These are phyloP conservation scores for Balanococcus diminutus DNA, from an alignment of 2,888 invertebrate species.

Conservation along the genomic window DNA sequence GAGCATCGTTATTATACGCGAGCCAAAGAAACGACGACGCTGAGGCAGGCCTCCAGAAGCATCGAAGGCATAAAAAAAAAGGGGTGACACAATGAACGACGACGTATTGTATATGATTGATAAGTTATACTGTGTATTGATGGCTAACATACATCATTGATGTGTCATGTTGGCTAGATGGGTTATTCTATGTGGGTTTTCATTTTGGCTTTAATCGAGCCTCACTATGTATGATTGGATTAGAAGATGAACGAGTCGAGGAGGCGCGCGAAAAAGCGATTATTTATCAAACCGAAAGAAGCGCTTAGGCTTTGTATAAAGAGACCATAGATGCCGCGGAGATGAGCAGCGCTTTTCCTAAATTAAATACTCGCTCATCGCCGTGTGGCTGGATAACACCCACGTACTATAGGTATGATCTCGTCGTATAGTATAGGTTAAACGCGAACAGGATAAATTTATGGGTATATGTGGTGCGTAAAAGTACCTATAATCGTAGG, in stretches of 20 bases:
- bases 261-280: not conserved
- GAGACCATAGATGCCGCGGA: not conserved
- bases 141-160: constrained; percentile 54
- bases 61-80: not conserved
- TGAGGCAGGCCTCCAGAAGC: not conserved
- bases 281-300: not conserved
- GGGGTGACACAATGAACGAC: constrained; percentile 47
- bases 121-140: constrained; percentile 50
- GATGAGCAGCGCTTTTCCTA: constrained; percentile 13
- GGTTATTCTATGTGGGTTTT: constrained; percentile 20
- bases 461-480: constrained; percentile 30
- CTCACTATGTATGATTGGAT: constrained; percentile 26
- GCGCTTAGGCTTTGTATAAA: not conserved
- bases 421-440: not conserved
- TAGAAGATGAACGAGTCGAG: not conserved
- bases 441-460: constrained; percentile 42
- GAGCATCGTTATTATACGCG: not conserved
- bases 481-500: constrained; percentile 47
- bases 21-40: not conserved
- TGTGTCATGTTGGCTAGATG: constrained; percentile 44
- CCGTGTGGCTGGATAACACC: not conserved
- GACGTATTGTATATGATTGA: constrained; percentile 54
- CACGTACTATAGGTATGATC: not conserved
- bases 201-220: constrained; percentile 17
- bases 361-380: not conserved